A percentile compares a stretch with the other conserved stretches of the same genome.
Evolutionary conservation across 1,140 invertebrate species (phyloP).

Genomic region (Drosophila serrata): DNA sequence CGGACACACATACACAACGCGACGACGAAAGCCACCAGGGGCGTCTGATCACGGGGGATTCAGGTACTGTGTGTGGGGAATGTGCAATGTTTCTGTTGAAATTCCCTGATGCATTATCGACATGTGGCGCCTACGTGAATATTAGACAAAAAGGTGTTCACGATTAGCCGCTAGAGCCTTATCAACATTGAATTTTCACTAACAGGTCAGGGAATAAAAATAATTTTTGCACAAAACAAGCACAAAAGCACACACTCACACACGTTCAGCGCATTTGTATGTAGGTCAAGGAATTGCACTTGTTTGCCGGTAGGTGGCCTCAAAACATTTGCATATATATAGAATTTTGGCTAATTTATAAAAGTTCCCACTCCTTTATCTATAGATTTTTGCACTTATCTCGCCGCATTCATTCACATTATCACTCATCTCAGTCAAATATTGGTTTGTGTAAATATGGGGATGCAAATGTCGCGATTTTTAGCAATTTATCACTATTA

Average conservation of each 20-base stretch:
- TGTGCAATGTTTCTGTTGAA: conserved; percentile 1
- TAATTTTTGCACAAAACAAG: conserved; percentile 32
- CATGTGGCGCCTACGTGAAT: conserved; percentile 49
- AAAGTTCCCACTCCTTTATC: conserved; percentile 13
- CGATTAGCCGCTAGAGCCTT: conserved; percentile 30
- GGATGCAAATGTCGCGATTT: conserved; percentile 14
- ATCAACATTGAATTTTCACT: conserved; percentile 48
- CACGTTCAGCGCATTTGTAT: conserved; percentile 13
- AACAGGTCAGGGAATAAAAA: conserved; percentile 45
- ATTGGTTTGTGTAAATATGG: conserved; percentile 18
- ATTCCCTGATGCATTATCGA: conserved; percentile 22
- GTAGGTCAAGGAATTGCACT: conserved; percentile 55
- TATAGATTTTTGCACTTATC: conserved; percentile 13
- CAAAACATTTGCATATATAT: conserved; percentile 5
- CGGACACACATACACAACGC: neutral
- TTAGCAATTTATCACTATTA: conserved; percentile 13
- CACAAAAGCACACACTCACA: conserved; percentile 1
- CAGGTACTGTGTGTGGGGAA: conserved; percentile 3
- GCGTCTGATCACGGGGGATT: conserved; percentile 7
- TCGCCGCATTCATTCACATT: conserved; percentile 29
- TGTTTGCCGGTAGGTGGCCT: conserved; percentile 51
- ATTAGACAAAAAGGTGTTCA: conserved; percentile 15
- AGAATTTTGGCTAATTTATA: conserved; percentile 4
- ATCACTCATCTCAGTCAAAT: conserved; percentile 5
- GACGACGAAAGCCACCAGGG: conserved; percentile 10